phyloP scores from a whole-genome alignment of 2,888 invertebrate species.

The Apoda limacodes region DNA sequence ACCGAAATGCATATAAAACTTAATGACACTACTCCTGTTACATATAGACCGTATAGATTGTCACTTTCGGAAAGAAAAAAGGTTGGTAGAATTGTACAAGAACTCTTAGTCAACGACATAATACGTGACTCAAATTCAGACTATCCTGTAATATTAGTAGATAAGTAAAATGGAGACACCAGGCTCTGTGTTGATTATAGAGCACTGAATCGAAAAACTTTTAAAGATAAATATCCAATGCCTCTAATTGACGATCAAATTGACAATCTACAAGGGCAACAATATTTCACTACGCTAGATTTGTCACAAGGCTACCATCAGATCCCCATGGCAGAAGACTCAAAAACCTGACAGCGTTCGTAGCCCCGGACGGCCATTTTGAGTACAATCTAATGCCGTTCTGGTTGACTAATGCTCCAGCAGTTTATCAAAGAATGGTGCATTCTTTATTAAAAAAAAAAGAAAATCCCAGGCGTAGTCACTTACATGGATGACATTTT shows the following conservation, averaged over 20 bases:
- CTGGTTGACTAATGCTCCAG: conserved; percentile 16
- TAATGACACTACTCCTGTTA: conserved; percentile 8
- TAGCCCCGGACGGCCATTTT: conserved; percentile 34
- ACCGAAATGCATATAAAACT: conserved; percentile 15
- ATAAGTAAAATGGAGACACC: conserved; percentile 17
- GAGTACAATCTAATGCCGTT: conserved; percentile 26
- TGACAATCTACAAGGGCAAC: conserved; percentile 24
- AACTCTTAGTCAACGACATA: conserved; percentile 12
- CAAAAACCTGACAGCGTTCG: conserved; percentile 32
- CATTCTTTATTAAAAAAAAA: conserved; percentile 8
- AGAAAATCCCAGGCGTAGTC: conserved; percentile 6
- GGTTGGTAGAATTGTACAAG: conserved; percentile 13
- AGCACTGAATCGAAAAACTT: conserved; percentile 15
- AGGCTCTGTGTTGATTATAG: conserved; percentile 18
- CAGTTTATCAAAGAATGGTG: too few species aligned
- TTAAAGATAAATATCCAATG: conserved; percentile 26
- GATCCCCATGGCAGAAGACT: conserved; percentile 25
- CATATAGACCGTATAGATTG: conserved; percentile 14
- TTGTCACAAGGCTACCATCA: conserved; percentile 29
- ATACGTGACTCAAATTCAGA: conserved; percentile 16
- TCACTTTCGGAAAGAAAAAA: conserved; percentile 12
- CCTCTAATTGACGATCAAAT: conserved; percentile 34
- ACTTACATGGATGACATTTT: conserved; percentile 7
- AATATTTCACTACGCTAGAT: conserved; percentile 28
- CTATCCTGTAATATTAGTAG: conserved; percentile 15